Evolutionary conservation across 2,797 vertebrate species (phyloP), one percentile per base, ranked within the genome.

Genomic region (Amblyopsis hoosieri): DNA sequence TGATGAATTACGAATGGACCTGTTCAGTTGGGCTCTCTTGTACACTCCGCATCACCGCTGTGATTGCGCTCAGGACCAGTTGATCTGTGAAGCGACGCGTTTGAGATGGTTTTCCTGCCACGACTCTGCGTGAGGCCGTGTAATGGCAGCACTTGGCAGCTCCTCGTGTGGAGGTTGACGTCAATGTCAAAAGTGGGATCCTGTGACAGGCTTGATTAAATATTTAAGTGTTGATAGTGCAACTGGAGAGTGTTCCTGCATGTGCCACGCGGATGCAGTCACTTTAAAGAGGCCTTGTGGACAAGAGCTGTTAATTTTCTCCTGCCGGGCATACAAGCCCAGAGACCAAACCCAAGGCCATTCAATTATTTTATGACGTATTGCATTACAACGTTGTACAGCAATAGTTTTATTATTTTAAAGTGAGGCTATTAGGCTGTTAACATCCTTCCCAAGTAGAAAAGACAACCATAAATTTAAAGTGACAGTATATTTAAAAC

Each of bases 101-200:
- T 82, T 45, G 60, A 73, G 70, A 49, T 58, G 65, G 66, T 67
- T 57, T 69, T 46, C 57, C 47, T 7, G 14, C 50, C 12, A 12
- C 29, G 12, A 33, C 49, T 59, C 56, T 12, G 14, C 7, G 46
- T 72, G 70, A 70, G 69, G 64, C 50, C 10, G 0, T 71, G 76
- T 80, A 81, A 81, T 73, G 58, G 80, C 81, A 85, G 80, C 82
- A 79, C 78, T 85, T 56, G 62, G 74, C 78, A 75, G 76, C 74
- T 74, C 62, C n/a, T 74, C 42, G 33, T 54, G 70, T 33, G 73
- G 77, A 87, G 85, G 87, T 88, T 83, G 88, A 72, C 62, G 79
- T 87, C 88, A 91, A 90, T 83, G 90, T 91, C 87, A 90, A 85
- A 85, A 78, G 85, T 74, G 72, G 75, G 89, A 87, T 92, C 90